These are phyloP conservation scores for Drosophila picticornis DNA, from an alignment of 2,888 invertebrate genomes.

Conservation along the genomic window DNA sequence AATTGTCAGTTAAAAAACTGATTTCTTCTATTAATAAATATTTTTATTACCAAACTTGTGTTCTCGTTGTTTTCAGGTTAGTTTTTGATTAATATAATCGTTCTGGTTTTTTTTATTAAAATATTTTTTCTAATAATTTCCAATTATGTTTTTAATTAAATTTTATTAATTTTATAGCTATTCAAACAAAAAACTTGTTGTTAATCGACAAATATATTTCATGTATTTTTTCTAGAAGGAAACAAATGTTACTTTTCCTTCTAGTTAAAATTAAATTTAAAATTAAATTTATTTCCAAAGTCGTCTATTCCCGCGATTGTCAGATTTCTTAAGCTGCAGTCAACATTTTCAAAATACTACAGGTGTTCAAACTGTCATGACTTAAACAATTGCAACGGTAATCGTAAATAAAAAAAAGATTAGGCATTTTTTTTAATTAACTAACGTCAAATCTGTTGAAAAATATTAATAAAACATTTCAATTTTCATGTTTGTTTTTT, in stretches of 20 bases:
- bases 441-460: slow-evolving; percentile 71
- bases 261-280: background rate
- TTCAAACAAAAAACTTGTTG: background rate
- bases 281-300: background rate
- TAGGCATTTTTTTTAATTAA: slow-evolving; percentile 61
- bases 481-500: slow-evolving; percentile 56
- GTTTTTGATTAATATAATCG: background rate
- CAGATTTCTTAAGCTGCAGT: background rate
- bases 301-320: slow-evolving; percentile 40
- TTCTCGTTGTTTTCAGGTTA: too few species aligned
- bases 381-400: slow-evolving; percentile 49
- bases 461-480: slow-evolving; percentile 78
- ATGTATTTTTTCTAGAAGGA: background rate
- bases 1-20: background rate
- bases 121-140: background rate
- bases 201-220: background rate
- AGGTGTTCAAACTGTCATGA: slow-evolving; percentile 60
- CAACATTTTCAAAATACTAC: slow-evolving; percentile 36
- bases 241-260: background rate
- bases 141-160: background rate
- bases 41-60: background rate
- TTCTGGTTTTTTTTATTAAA: background rate
- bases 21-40: background rate
- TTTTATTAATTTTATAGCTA: background rate
- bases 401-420: slow-evolving; percentile 6